A percentile compares a stretch with the other conserved stretches of the same genome.
These are phyloP conservation scores for Macrophya alboannulata DNA, from an alignment of 2,888 invertebrate genomes.

Conservation along the genomic window DNA sequence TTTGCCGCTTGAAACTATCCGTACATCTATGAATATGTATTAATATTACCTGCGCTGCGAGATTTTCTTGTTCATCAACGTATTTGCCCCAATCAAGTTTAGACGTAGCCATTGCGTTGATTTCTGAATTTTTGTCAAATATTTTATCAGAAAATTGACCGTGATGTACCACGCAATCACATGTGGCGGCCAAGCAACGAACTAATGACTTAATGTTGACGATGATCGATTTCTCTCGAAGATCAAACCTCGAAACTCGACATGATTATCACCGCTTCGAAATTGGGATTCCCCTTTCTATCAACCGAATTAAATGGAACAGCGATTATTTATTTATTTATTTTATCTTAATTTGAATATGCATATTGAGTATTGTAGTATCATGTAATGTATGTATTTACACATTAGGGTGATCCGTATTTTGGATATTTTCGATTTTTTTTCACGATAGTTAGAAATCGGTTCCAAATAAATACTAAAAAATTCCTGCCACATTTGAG, in stretches of 20 bases:
- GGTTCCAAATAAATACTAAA: too few species aligned
- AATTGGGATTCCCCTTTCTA: not conserved
- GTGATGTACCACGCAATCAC: not conserved
- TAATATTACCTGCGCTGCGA: constrained; percentile 77
- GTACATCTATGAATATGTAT: not conserved
- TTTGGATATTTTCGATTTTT: too few species aligned
- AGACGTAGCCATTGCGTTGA: constrained; percentile 70
- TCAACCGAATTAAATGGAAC: not conserved
- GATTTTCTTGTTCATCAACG: constrained; percentile 81
- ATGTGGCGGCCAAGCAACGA: not conserved
- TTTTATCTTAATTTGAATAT: too few species aligned
- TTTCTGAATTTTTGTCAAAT: not conserved
- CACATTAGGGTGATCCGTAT: too few species aligned
- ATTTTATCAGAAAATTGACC: not conserved
- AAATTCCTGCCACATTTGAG: too few species aligned
- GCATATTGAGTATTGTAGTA: too few species aligned
- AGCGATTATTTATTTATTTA: too few species aligned
- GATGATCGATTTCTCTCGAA: not conserved
- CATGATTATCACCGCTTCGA: not conserved
- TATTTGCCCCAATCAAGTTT: constrained; percentile 82
- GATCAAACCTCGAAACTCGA: not conserved
- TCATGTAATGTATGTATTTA: too few species aligned
- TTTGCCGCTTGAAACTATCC: not conserved
- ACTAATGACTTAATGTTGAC: not conserved
- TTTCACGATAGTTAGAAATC: too few species aligned